A percentile compares a stretch with the other conserved stretches of the same genome.
Conservation (phyloP, 2,888 invertebrate genomes). For the Syritta pipiens region DNA sequence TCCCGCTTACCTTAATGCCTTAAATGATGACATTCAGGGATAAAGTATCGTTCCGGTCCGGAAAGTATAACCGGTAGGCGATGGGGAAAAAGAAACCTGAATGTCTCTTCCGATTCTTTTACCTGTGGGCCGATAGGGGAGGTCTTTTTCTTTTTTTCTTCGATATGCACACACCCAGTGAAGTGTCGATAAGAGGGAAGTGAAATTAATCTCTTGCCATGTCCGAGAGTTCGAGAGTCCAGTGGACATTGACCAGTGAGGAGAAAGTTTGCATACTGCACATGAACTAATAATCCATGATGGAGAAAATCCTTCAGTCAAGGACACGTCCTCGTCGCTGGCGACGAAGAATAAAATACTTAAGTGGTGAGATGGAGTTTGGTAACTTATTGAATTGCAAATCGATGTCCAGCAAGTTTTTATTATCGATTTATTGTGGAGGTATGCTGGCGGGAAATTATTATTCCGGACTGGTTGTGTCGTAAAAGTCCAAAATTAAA, state of each 20-base stretch:
- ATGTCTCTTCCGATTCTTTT: conserved; percentile 44
- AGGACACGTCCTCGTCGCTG: background rate
- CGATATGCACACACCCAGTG: conserved; percentile 39
- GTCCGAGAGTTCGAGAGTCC: background rate
- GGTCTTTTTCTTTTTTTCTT: conserved; percentile 12
- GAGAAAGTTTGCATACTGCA: background rate
- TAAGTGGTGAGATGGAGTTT: background rate
- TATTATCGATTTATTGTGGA: too few species aligned
- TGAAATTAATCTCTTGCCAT: conserved; percentile 44
- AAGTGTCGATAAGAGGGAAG: conserved; percentile 28
- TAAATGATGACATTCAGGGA: conserved; percentile 58
- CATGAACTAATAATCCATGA: conserved; percentile 1
- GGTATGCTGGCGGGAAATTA: too few species aligned
- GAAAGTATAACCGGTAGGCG: background rate
- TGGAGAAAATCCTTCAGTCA: background rate
- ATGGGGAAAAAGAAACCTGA: background rate
- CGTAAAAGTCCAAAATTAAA: too few species aligned
- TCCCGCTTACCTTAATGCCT: conserved; percentile 55
- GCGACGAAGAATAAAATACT: background rate
- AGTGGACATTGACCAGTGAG: background rate
- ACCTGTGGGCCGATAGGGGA: conserved; percentile 36
- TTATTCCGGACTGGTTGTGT: too few species aligned
- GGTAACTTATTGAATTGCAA: conserved; percentile 18
- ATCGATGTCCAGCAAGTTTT: too few species aligned
- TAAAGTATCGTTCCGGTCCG: conserved; percentile 27